These are phyloP conservation scores for Nephrocerus scutellatus DNA, from an alignment of 2,888 invertebrate genomes.

Conservation along the genomic window DNA sequence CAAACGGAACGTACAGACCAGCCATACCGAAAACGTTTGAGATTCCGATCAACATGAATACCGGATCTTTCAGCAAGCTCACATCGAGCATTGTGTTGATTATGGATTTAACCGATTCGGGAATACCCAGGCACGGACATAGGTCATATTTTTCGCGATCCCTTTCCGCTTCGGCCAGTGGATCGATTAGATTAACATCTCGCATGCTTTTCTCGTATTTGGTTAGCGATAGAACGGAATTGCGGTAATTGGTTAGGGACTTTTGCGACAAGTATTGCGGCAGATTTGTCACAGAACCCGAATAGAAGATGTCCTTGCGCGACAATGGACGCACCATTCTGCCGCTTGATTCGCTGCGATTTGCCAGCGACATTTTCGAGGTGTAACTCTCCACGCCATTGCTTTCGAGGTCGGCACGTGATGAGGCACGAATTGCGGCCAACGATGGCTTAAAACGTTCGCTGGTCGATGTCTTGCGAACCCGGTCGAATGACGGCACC, in stretches of 20 bases:
- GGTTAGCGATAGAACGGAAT: slow-evolving; percentile 84
- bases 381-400: slow-evolving; percentile 68
- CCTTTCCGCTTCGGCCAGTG: slow-evolving; percentile 47
- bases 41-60: slow-evolving; percentile 84
- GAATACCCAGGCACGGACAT: slow-evolving; percentile 71
- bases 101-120: slow-evolving; percentile 74
- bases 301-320: slow-evolving; percentile 95
- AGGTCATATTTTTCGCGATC: slow-evolving; percentile 62
- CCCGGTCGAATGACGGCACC: slow-evolving; percentile 82
- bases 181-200: slow-evolving; percentile 53
- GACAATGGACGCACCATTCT: slow-evolving; percentile 83
- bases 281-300: slow-evolving; percentile 87
- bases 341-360: slow-evolving; percentile 36
- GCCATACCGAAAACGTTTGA: slow-evolving; percentile 97
- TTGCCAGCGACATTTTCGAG: slow-evolving; percentile 59
- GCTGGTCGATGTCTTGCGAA: slow-evolving; percentile 74
- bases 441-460: slow-evolving; percentile 79
- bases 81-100: slow-evolving; percentile 87
- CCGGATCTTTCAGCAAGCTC: slow-evolving; percentile 77
- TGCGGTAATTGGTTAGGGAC: slow-evolving; percentile 81
- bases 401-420: slow-evolving; percentile 67
- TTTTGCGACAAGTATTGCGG: slow-evolving; percentile 91
- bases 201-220: slow-evolving; percentile 59
- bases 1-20: slow-evolving; percentile 93
- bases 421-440: slow-evolving; percentile 71